Base-by-base conservation (phyloP, 2,797 vertebrate genomes). In the Rhinophrynus dorsalis region DNA sequence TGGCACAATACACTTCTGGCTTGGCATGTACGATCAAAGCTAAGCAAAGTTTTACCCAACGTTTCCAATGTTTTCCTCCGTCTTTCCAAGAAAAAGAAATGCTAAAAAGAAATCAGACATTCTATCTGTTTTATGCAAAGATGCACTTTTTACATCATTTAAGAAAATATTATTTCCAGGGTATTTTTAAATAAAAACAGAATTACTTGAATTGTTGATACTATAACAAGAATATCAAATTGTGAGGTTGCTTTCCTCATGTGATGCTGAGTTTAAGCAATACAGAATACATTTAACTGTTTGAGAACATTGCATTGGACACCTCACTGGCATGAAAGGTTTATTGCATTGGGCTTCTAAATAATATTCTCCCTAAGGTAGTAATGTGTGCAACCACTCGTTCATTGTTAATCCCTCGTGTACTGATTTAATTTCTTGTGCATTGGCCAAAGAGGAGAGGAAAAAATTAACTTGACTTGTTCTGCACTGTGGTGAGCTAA, bases 81-180 rank as follows among this genome's bases (percentile, higher is more conserved):
- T 23, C 17, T 56, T 18, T 56, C 54, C 54, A 56, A 56, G 54
- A 37, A 37, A 56, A 56, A 56, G 30, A 56, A 56, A 37, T n/a
- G 32, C 23, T 23, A n/a, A 37, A 38, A 37, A 56, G 11, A 17
- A 37, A 37, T 23, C 12, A n/a, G 30, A 21, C 11, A 13, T 12
- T 56, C 20, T 37, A 24, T 47, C 18, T 17, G 12, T 23, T 56
- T 38, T 35, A 37, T 35, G 54, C 32, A 56, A 37, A 56, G n/a
- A 15, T 27, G n/a, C 17, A 9, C 27, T 18, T 32, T 54, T 20
- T 47, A 10, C 17, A 47, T 47, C 9, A 51, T 29, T 51, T 51
- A 51, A 24, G 24, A 27, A 51, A 51, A 51, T 51, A 51, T 51
- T 51, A 51, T 51, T 51, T 51, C 24, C 47, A 51, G 21, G 29